Evolutionary conservation across 1,140 invertebrate species (phyloP), one percentile per base, ranked within the genome.

Genomic region (Riptortus pedestris): DNA sequence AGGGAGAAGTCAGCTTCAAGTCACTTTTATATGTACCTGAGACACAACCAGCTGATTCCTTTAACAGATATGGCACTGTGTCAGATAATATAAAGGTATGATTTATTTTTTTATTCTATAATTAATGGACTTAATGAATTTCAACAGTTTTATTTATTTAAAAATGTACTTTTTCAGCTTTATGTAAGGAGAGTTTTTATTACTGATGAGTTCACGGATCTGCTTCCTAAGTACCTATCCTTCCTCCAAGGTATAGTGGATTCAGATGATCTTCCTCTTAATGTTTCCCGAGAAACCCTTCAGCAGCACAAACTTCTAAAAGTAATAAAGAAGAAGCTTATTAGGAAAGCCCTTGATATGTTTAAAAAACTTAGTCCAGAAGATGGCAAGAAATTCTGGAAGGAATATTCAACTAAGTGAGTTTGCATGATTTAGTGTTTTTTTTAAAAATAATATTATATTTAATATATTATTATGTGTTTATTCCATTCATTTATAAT

Each of bases 271-370:
- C 78, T 99, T 63, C 97, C 97, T 3, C 78, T 99, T 60, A 99
- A 99, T 76, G 96, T 99, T 16, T 96, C 93, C 0, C 85, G 97
- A 69, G 97, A 99, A 79, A 98, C 91, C 33, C 80, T 99, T 0
- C 97, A 99, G 75, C 97, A 99, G 74, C 93, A 97, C 77, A 99
- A 99, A 76, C 83, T 99, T 0, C 89, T 99, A 65, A 99, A 99
- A 78, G 91, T 90, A 45, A 99, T 99, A 71, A 97, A 96, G 78
- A 99, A 99, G 79, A 99, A 99, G 74, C 78, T 99, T 27, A 88
- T 99, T 1, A 83, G 96, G 47, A 99, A 99, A 75, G 91, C 93
- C 0, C 78, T 97, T 38, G 97, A 98, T 72, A 98, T 98, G 95
- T 85, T 98, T 45, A 98, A 98, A 79, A 99, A 99, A 77, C 84